Conservation (phyloP, 2,888 invertebrate genomes). For the Imbricaverruca yamaguchii region DNA sequence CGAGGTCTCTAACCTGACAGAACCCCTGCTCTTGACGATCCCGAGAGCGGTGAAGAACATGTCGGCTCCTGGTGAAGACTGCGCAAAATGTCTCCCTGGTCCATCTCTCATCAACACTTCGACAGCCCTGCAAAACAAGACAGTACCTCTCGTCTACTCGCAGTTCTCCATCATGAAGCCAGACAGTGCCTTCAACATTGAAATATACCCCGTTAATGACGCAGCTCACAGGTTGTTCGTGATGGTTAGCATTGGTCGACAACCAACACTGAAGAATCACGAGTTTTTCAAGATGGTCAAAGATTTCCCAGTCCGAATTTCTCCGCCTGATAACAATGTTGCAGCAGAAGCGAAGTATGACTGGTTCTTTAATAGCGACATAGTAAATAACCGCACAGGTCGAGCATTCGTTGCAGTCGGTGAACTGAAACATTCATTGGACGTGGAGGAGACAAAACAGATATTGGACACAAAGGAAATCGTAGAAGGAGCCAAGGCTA, state of each 20-base stretch:
- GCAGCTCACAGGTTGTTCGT: constrained; percentile 22
- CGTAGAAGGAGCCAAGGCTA: neutral
- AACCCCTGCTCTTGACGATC: constrained; percentile 21
- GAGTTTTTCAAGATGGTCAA: constrained; percentile 23
- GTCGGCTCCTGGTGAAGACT: neutral
- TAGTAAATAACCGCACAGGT: constrained; percentile 37
- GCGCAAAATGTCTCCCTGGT: neutral
- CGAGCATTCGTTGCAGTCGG: constrained; percentile 40
- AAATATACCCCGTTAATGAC: constrained; percentile 3
- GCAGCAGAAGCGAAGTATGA: constrained; percentile 27
- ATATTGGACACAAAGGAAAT: constrained; percentile 28
- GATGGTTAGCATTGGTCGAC: constrained; percentile 26
- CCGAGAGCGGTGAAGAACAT: constrained; percentile 8
- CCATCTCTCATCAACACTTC: neutral
- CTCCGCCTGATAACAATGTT: neutral
- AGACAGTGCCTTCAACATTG: constrained; percentile 20
- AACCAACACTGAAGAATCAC: constrained; percentile 24
- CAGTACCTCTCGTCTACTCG: constrained; percentile 23
- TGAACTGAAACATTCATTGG: constrained; percentile 35
- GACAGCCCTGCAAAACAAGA: constrained; percentile 8
- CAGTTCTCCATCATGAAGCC: constrained; percentile 18
- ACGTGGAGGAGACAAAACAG: constrained; percentile 35
- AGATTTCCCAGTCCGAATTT: neutral
- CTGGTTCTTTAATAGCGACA: constrained; percentile 36
- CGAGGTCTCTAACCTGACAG: constrained; percentile 5